phyloP scores from a whole-genome alignment of 2,888 invertebrate species.

The Ennomos fuscantarius region DNA sequence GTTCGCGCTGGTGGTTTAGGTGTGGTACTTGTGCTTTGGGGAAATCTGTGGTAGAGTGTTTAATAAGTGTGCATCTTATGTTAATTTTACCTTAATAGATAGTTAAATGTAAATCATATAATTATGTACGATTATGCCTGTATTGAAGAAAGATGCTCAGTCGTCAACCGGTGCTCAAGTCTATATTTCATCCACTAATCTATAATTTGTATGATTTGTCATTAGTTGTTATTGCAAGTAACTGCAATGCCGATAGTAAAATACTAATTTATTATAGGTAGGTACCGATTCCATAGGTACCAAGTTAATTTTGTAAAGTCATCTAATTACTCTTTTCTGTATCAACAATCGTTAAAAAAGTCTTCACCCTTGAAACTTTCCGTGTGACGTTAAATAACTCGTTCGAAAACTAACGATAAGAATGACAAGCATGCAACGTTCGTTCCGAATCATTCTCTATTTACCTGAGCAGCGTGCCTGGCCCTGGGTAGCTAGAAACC shows the following conservation, averaged over 20 bases:
- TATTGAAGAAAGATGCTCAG: too few relatives aligned
- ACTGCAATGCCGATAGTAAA: too few relatives aligned
- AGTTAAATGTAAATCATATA: too few relatives aligned
- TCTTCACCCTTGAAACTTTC: constrained; percentile 29
- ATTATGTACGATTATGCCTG: too few relatives aligned
- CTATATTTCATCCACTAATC: too few relatives aligned
- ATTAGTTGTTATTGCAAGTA: too few relatives aligned
- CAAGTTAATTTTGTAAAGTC: neutral
- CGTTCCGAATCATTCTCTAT: constrained; percentile 23
- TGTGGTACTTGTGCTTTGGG: constrained; percentile 78
- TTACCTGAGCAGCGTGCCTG: constrained; percentile 66
- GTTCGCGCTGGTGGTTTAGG: constrained; percentile 74
- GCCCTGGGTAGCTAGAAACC: constrained; percentile 63
- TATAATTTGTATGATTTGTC: too few relatives aligned
- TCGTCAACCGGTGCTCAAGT: too few relatives aligned
- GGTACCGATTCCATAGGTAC: neutral
- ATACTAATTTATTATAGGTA: neutral
- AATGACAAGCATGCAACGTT: constrained; percentile 43
- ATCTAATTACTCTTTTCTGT: constrained; percentile 7
- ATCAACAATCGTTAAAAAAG: constrained; percentile 23
- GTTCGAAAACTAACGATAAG: constrained; percentile 27
- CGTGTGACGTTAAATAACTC: constrained; percentile 33
- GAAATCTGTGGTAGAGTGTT: constrained; percentile 59
- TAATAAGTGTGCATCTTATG: neutral
- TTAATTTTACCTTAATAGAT: too few relatives aligned